These are phyloP conservation scores for Cygnus atratus DNA, from an alignment of 2,113 vertebrate genomes.

Conservation along the genomic window DNA sequence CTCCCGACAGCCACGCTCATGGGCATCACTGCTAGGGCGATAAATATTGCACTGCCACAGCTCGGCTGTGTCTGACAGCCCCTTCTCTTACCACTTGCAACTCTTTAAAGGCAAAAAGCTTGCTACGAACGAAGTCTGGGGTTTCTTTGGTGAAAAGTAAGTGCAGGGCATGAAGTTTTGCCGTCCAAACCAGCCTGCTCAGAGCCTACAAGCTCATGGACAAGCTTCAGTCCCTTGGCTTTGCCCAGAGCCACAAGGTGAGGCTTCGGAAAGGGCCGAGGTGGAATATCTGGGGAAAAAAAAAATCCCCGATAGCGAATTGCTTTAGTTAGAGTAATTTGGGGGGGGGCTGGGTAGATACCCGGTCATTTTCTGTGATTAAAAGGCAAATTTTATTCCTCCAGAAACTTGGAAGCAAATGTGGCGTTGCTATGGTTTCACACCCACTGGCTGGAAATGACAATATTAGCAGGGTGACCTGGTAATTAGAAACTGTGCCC, in stretches of 20 bases:
- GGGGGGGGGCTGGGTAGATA: not conserved
- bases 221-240: not conserved
- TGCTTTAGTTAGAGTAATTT: not conserved
- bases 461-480: conserved; percentile 57
- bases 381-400: conserved; percentile 63
- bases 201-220: not conserved
- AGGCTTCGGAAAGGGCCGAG: not conserved
- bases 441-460: conserved; percentile 74
- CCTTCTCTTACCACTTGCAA: not conserved
- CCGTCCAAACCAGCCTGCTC: not conserved
- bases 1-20: accelerated
- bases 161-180: not conserved
- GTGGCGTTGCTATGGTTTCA: conserved; percentile 51
- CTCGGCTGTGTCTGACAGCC: accelerated
- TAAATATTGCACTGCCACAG: accelerated
- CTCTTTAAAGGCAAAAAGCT: not conserved
- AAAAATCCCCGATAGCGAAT: accelerated
- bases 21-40: not conserved
- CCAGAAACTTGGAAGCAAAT: conserved; percentile 46
- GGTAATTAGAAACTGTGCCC: conserved; percentile 71
- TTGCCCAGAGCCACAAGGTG: not conserved
- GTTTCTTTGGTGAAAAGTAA: not conserved
- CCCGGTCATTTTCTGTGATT: conserved; percentile 49
- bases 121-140: accelerated
- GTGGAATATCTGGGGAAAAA: not conserved